Percentiles rank a stretch among this genome's conserved stretches.
Evolutionary conservation across 2,888 invertebrate species (phyloP).

Genomic region (Drosophila percnosoma): DNA sequence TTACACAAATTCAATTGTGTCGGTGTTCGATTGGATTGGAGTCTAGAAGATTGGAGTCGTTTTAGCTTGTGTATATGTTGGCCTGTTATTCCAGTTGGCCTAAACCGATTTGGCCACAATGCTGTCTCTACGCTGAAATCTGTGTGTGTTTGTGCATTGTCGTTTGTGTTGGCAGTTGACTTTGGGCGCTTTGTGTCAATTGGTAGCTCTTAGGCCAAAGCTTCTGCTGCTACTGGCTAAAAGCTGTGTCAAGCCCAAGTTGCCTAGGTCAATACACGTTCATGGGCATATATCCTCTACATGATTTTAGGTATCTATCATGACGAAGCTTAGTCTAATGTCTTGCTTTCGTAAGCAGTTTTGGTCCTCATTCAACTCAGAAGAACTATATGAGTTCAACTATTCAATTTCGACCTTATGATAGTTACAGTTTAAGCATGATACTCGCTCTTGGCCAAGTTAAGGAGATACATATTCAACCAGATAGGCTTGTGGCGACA

Average conservation of each 20-base stretch:
- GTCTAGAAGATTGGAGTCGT: slow-evolving; percentile 24
- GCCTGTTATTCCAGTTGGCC: slow-evolving; percentile 61
- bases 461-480: slow-evolving; percentile 85
- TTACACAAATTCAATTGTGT: slow-evolving; percentile 68
- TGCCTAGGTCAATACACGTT: slow-evolving; percentile 22
- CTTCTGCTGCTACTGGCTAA: slow-evolving; percentile 24
- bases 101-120: slow-evolving; percentile 66
- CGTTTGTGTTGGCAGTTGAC: slow-evolving; percentile 48
- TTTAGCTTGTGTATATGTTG: slow-evolving; percentile 25
- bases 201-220: slow-evolving; percentile 53
- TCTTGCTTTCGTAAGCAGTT: background rate
- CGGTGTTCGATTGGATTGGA: slow-evolving; percentile 40
- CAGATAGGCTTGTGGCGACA: slow-evolving; percentile 91
- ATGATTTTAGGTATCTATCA: slow-evolving; percentile 5
- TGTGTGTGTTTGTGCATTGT: slow-evolving; percentile 27
- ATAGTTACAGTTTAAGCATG: slow-evolving; percentile 12
- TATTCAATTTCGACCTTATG: slow-evolving; percentile 9
- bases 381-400: background rate
- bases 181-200: slow-evolving; percentile 60
- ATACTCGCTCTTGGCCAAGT: slow-evolving; percentile 17
- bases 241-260: slow-evolving; percentile 23
- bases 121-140: slow-evolving; percentile 6
- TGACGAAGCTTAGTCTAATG: background rate
- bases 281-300: slow-evolving; percentile 13
- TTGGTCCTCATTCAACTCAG: background rate